phyloP scores from a whole-genome alignment of 1,140 invertebrate species.

The Bombus balteatus region DNA sequence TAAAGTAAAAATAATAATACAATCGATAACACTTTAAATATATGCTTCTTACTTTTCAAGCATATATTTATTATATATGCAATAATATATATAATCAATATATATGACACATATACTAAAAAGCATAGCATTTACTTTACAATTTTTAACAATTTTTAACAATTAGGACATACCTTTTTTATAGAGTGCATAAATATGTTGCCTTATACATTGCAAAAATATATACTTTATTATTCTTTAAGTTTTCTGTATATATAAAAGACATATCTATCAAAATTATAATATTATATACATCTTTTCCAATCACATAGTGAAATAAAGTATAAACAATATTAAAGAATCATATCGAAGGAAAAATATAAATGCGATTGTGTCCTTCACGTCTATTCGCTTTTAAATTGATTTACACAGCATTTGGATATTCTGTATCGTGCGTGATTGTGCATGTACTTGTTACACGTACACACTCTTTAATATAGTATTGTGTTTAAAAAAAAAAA shows the following conservation, averaged over 20 bases:
- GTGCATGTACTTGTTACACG: neutral
- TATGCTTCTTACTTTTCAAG: neutral
- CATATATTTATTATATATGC: neutral
- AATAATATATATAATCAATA: neutral
- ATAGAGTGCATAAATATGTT: neutral
- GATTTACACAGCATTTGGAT: slow-evolving; percentile 1
- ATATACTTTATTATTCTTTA: neutral
- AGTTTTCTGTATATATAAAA: neutral
- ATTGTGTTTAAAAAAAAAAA: neutral
- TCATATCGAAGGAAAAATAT: neutral
- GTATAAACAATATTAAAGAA: neutral
- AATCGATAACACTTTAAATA: neutral
- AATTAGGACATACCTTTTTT: neutral
- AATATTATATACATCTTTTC: neutral
- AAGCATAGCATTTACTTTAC: neutral
- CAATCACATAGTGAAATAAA: neutral
- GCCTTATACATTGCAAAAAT: neutral
- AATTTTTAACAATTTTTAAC: neutral
- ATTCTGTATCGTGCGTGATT: neutral
- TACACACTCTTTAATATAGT: neutral
- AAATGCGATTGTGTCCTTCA: neutral
- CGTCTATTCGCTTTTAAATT: slow-evolving; percentile 26
- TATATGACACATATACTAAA: neutral
- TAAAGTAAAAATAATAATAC: neutral
- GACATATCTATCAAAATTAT: neutral